Percentiles rank a stretch among this genome's conserved stretches.
These are phyloP conservation scores for Schizaphis graminum DNA, from an alignment of 2,888 invertebrate species.

Conservation along the genomic window DNA sequence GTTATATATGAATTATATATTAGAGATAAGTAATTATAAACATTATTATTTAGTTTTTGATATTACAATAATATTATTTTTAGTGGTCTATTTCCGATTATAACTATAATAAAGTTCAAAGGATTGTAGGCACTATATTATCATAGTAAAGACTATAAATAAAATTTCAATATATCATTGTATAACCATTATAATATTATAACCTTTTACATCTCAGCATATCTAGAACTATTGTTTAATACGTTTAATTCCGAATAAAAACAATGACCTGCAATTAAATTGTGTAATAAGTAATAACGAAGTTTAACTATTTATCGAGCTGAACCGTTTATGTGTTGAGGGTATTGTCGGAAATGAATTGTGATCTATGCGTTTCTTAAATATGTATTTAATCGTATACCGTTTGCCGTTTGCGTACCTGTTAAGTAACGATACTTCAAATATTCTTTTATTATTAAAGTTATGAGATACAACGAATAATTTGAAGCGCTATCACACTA, in stretches of 20 bases:
- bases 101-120: background rate
- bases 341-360: background rate
- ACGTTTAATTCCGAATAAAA: background rate
- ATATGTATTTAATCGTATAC: background rate
- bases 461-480: background rate
- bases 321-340: background rate
- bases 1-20: background rate
- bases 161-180: background rate
- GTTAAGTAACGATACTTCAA: background rate
- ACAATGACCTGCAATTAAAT: background rate
- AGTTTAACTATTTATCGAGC: background rate
- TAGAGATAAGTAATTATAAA: background rate
- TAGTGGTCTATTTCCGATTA: background rate
- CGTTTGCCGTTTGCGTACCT: background rate
- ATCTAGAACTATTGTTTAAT: background rate
- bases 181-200: background rate
- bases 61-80: background rate
- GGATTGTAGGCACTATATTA: background rate
- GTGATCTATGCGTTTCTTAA: background rate
- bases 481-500: background rate
- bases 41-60: background rate
- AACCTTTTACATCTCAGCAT: background rate
- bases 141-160: background rate
- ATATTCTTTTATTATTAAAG: background rate
- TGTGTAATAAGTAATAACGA: constrained; percentile 10